Conservation (phyloP, 2,797 vertebrate genomes). For the Megaceryle alcyon region DNA sequence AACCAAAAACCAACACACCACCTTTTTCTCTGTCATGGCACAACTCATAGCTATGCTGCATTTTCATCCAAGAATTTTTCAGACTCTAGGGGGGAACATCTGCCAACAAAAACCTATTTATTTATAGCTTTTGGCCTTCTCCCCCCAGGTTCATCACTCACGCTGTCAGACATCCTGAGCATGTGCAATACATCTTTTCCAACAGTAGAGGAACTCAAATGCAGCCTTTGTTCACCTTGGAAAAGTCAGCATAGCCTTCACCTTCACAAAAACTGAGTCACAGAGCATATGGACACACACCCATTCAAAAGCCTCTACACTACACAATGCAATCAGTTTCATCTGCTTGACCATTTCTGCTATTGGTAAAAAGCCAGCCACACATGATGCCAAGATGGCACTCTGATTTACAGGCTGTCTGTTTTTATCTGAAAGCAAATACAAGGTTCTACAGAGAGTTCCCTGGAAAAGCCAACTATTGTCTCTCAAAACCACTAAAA, state of each 20-base stretch:
- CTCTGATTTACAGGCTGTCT: neutral
- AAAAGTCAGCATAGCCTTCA: neutral
- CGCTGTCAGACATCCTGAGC: neutral
- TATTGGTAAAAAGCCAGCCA: neutral
- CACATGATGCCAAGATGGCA: fast-evolving
- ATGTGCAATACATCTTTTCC: fast-evolving
- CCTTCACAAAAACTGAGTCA: neutral
- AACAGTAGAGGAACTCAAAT: neutral
- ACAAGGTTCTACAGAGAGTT: neutral
- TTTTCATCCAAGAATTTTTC: neutral
- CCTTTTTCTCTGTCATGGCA: neutral
- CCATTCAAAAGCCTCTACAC: neutral
- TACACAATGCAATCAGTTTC: neutral
- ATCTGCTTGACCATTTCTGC: neutral
- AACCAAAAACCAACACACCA: no score
- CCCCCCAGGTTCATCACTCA: neutral
- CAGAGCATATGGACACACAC: neutral
- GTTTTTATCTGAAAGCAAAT: neutral
- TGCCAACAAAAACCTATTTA: neutral
- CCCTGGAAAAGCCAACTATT: neutral
- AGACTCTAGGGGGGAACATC: neutral
- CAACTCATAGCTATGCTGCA: neutral
- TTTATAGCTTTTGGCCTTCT: neutral
- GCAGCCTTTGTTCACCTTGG: neutral
- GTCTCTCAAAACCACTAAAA: neutral